Evolutionary conservation across 2,113 vertebrate species (phyloP).

Genomic region (Bos taurus): DNA sequence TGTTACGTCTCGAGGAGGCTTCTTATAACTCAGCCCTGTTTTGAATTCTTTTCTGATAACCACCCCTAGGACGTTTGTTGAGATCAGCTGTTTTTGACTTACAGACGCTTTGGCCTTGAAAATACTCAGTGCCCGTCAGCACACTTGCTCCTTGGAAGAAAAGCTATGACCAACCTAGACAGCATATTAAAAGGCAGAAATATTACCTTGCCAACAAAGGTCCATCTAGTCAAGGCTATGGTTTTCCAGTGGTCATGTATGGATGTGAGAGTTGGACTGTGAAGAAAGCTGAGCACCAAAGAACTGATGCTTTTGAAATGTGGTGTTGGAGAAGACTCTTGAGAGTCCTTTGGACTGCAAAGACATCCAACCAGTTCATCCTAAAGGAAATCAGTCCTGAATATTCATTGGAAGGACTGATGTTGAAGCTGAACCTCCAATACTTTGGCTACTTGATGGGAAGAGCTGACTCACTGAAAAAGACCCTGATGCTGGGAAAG

Average conservation of each 20-base stretch:
- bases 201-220: background rate
- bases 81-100: background rate
- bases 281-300: background rate
- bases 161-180: background rate
- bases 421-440: background rate
- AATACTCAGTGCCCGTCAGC: background rate
- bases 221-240: background rate
- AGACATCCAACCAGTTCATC: background rate
- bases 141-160: background rate
- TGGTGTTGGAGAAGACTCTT: background rate
- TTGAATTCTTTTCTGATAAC: background rate
- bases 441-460: background rate
- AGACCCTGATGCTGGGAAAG: background rate
- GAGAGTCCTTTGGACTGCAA: background rate
- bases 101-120: background rate
- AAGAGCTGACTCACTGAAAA: background rate
- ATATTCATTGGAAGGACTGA: background rate
- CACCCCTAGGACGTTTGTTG: accelerated
- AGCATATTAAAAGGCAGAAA: background rate
- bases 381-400: background rate
- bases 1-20: accelerated
- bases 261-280: background rate
- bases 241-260: background rate
- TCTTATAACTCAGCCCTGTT: background rate
- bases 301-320: background rate